Evolutionary conservation across 2,797 vertebrate species (phyloP).

Genomic region (Dromococcyx pavoninus): DNA sequence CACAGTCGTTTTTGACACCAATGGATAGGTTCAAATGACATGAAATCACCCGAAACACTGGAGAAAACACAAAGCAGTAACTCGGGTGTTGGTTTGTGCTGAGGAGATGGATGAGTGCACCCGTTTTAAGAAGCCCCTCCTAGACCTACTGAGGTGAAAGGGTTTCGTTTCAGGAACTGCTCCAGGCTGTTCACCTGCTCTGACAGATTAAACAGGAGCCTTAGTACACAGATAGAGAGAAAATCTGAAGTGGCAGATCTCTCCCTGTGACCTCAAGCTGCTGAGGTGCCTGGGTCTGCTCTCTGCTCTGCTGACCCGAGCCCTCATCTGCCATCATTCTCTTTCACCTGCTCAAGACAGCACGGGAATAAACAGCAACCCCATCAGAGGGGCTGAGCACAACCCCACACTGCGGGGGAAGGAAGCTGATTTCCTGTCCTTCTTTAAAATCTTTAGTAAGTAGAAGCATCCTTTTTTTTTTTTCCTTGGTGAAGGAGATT

Average conservation of each 20-base stretch:
- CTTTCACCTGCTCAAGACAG: not conserved
- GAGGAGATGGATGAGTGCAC: not conserved
- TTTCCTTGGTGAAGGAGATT: not conserved
- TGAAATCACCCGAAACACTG: not conserved
- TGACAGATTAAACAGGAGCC: not conserved
- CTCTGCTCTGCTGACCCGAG: not conserved
- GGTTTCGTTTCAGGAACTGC: not conserved
- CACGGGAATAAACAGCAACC: not conserved
- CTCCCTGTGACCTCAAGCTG: not conserved
- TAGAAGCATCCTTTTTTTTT: not conserved
- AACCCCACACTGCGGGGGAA: not conserved
- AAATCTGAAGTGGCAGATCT: not conserved
- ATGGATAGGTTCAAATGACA: rapidly evolving
- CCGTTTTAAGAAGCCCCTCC: not conserved
- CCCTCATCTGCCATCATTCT: not conserved
- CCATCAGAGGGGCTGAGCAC: not conserved
- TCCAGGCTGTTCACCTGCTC: not conserved
- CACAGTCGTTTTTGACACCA: not conserved
- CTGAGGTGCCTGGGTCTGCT: not conserved
- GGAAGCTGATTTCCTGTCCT: not conserved
- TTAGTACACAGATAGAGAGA: not conserved
- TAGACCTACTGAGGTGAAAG: not conserved
- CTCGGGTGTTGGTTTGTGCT: not conserved
- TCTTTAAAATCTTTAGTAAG: too few species aligned
- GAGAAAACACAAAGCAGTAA: rapidly evolving